Conservation (phyloP, 2,797 vertebrate genomes). For the Vireo griseus region DNA sequence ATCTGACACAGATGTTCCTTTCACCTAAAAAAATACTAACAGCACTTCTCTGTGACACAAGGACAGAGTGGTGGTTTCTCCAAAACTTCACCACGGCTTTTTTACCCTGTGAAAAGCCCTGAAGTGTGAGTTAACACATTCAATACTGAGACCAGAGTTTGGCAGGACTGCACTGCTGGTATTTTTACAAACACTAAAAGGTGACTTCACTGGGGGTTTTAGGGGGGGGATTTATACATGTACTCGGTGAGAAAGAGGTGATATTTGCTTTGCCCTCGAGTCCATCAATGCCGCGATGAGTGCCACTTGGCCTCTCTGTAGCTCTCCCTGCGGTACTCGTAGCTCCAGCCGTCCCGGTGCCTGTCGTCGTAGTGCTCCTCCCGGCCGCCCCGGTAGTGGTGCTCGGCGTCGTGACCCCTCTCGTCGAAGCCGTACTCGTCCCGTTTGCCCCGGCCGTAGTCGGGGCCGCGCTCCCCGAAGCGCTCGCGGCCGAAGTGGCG, state of each 20-base stretch:
- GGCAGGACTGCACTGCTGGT: neutral
- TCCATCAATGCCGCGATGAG: constrained; percentile 61
- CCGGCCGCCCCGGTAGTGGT: constrained; percentile 71
- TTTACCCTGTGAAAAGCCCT: neutral
- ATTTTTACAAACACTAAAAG: constrained; percentile 5
- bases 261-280: neutral
- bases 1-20: neutral
- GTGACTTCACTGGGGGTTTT: neutral
- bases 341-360: constrained; percentile 71
- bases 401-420: constrained; percentile 68
- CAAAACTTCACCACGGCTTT: accelerated
- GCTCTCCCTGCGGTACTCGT: constrained; percentile 70
- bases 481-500: constrained; percentile 72
- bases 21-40: neutral
- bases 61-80: neutral
- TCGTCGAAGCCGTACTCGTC: constrained; percentile 76
- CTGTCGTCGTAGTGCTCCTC: constrained; percentile 79
- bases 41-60: neutral
- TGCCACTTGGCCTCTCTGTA: constrained; percentile 80
- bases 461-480: constrained; percentile 54
- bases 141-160: neutral
- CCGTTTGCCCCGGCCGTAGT: constrained; percentile 69
- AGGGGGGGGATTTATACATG: neutral
- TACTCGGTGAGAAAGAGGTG: neutral
- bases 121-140: neutral